Evolutionary conservation across 2,113 vertebrate genomes (phyloP), one percentile per base, ranked within the genome.

Genomic region (Lontra canadensis): DNA sequence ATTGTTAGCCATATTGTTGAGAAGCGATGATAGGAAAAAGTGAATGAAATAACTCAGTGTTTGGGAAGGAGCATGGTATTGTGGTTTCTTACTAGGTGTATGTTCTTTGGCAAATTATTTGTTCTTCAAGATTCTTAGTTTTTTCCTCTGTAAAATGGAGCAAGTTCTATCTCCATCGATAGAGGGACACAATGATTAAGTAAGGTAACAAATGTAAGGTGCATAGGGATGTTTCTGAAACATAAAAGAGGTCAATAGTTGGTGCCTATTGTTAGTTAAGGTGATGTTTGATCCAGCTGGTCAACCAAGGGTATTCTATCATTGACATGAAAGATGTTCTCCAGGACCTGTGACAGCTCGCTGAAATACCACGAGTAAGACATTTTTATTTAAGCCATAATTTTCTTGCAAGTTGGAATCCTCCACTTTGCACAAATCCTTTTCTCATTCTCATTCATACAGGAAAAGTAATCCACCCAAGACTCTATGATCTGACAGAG

Each of bases 1-100:
- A 26, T 3, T 21, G 11, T 36, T 86, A 81, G 74, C 42, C 39
- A 11, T 63, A 34, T 9, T 49, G 42, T 79, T 81, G 86, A 93
- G 69, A 87, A 96, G 93, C 34, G 17, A 74, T 12, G 14, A 67
- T 47, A 85, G 76, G 76, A 93, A 74, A 89, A 80, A 49, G 31
- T 44, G 69, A 84, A 85, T 86, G 55, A 96, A 93, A 85, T 91
- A 79, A 88, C 57, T 85, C 12, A 93, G 55, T 52, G 65, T 55
- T 61, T 61, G 95, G 67, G 36, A 86, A 31, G 61, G 39, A 91
- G 9, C n/a, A 5, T 71, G 79, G 20, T 57, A 89, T 12, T 20
- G n/a, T 17, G 55, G 9, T 34, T 13, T 87, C 61, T 79, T 73
- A 49, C 5, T 34, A 80, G n/a, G 44, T 42, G 5, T 47, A 36